Base-by-base conservation (phyloP, 2,797 vertebrate species). In the Kryptolebias ocellatus region DNA sequence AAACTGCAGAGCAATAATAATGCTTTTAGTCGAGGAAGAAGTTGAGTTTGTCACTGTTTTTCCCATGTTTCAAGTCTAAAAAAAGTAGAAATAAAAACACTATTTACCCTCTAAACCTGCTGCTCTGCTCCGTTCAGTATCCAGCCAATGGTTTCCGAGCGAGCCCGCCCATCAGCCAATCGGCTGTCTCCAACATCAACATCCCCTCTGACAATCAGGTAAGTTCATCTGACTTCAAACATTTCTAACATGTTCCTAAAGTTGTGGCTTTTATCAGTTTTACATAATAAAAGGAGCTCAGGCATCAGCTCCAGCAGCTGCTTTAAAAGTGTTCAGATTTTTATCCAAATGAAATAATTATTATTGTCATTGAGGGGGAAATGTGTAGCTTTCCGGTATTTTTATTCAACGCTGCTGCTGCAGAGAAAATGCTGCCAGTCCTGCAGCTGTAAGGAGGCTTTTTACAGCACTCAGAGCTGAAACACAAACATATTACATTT, bases 111-210 rank as follows among this genome's bases (percentile, higher is more conserved):
- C 45, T 67, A 51, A 34, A 18, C 2, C 27, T 4, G 0, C 42
- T 69, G 12, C 28, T 67, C 24, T 83, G 52, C 24, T 63, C 64
- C 60, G 4, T 45, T 37, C 73, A 94, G 93, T 61, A 60, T 89
- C 87, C 90, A 44, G 67, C 64, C 55, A 92, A 90, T 59, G 90
- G 86, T 57, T 77, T 87, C 78, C 86, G 55, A 77, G 84, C 90
- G 54, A 68, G 67, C n/a, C 0, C 57, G 18, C 52, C 81, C 31
- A 62, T 63, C 74, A 84, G 53, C 75, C 82, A 77, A 52, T 44
- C 76, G 20, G 24, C 58, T 2, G 28, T 86, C 67, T 55, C 82
- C 60, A 90, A 81, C 56, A 65, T 80, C 57, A 79, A 87, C 59
- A 80, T 12, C 39, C 8, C 11, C 9, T 10, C 37, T 10, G 8